A percentile compares a stretch with the other conserved stretches of the same genome.
These are phyloP conservation scores for Hemiprocne comata DNA, from an alignment of 2,113 vertebrate species.

Conservation along the genomic window DNA sequence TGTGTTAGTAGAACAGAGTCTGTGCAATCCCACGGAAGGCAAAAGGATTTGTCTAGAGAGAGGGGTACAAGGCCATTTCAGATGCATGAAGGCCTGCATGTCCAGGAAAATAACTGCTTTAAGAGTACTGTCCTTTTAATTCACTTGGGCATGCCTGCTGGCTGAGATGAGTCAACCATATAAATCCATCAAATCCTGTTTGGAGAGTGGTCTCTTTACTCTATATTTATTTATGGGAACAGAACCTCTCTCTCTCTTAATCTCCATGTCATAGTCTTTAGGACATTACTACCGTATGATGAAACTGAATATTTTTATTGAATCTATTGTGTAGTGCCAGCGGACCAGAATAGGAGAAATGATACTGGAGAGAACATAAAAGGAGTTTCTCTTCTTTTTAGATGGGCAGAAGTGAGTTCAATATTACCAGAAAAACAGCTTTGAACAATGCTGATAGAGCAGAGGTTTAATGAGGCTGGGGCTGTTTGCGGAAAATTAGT, in stretches of 20 bases:
- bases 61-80: not conserved
- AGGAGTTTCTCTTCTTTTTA: constrained; percentile 13
- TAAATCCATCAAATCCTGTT: not conserved
- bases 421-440: constrained; percentile 39
- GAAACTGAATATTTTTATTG: constrained; percentile 55
- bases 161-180: not conserved
- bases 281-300: not conserved
- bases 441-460: constrained; percentile 66
- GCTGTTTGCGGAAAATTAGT: constrained; percentile 70
- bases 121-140: not conserved
- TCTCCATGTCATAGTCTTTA: not conserved
- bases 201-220: not conserved
- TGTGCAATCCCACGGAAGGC: not conserved
- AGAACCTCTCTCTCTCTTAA: not conserved
- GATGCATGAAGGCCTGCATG: not conserved
- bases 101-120: not conserved
- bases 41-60: not conserved
- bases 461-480: constrained; percentile 58
- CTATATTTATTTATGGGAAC: not conserved
- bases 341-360: constrained; percentile 24
- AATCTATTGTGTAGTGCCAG: constrained; percentile 4
- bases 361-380: constrained; percentile 47
- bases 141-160: not conserved
- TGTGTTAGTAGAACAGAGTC: not conserved
- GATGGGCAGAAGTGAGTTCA: constrained; percentile 1